Evolutionary conservation across 2,888 invertebrate species (phyloP).

Genomic region (Torymus texanus): DNA sequence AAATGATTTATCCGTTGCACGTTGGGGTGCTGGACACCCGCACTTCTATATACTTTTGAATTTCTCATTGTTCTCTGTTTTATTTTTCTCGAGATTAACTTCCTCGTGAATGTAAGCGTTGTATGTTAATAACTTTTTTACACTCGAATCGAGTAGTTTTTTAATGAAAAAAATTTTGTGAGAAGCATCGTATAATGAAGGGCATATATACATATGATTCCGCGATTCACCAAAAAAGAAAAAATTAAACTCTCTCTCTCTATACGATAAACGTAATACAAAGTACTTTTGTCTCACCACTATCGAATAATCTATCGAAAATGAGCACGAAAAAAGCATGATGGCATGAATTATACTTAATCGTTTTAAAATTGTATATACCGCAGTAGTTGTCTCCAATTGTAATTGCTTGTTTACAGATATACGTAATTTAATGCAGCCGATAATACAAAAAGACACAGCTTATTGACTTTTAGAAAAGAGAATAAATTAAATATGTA

Average conservation of each 20-base stretch:
- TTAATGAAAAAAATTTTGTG: constrained; percentile 1
- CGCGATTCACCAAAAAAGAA: no score
- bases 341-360: constrained; percentile 34
- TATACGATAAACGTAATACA: neutral
- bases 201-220: neutral
- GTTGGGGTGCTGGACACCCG: constrained; percentile 43
- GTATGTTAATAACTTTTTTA: constrained; percentile 31
- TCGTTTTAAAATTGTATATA: neutral
- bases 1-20: constrained; percentile 38
- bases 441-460: no score
- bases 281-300: neutral
- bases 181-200: neutral
- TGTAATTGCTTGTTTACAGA: constrained; percentile 31
- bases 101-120: constrained; percentile 22
- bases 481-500: no score
- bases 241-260: no score
- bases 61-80: constrained; percentile 2
- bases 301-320: neutral
- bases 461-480: no score
- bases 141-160: constrained; percentile 14
- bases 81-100: neutral
- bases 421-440: no score
- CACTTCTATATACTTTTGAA: no score
- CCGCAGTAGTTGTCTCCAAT: constrained; percentile 19
- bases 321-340: constrained; percentile 46